Conservation (phyloP, 2,888 invertebrate genomes). For the Hemaris fuciformis region DNA sequence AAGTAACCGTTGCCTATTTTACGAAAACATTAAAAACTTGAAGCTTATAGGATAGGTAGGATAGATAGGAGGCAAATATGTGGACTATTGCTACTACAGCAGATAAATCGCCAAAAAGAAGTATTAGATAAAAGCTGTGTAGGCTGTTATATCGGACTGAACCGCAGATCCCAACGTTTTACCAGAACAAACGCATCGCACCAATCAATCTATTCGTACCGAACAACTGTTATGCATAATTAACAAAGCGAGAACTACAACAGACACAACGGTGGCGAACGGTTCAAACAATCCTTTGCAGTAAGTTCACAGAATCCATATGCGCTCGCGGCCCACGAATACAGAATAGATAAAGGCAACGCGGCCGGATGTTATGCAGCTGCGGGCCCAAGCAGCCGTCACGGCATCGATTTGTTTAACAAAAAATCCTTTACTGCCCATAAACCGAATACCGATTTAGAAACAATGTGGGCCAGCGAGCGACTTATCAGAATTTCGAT, state of each 20-base stretch:
- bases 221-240: background rate
- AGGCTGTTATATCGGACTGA: too few species aligned
- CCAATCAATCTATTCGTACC: background rate
- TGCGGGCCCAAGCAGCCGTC: constrained; percentile 43
- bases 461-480: constrained; percentile 28
- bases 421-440: constrained; percentile 40
- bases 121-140: too few species aligned
- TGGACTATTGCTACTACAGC: too few species aligned
- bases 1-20: too few species aligned
- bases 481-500: constrained; percentile 42
- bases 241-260: background rate
- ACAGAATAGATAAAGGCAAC: constrained; percentile 13
- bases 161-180: background rate
- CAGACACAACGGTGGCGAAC: background rate
- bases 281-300: background rate
- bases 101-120: too few species aligned
- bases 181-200: background rate
- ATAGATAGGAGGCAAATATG: too few species aligned
- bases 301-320: background rate
- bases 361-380: constrained; percentile 65
- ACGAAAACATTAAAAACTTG: too few species aligned
- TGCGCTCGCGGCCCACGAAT: background rate
- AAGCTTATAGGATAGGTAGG: too few species aligned
- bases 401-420: constrained; percentile 27
- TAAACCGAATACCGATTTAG: constrained; percentile 21